phyloP scores from a whole-genome alignment of 2,113 vertebrate species.

The Cebus imitator region DNA sequence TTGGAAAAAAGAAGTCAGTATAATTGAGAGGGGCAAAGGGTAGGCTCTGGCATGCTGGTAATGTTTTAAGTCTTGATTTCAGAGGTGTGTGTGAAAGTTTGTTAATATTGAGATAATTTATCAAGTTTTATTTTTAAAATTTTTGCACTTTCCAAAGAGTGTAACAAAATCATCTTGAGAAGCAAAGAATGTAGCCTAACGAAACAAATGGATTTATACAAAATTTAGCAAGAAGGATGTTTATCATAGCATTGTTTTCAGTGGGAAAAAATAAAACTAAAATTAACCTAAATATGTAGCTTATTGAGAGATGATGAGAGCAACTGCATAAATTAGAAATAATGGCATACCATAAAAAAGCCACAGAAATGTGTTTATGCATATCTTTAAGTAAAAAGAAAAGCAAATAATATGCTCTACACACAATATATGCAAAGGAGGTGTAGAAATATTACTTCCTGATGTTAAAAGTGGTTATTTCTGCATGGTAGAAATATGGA shows the following conservation, averaged over 20 bases:
- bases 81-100: rapidly evolving
- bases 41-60: too few species aligned
- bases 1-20: not conserved
- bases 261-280: not conserved
- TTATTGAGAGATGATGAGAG: not conserved
- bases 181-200: not conserved
- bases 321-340: not conserved
- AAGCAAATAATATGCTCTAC: not conserved
- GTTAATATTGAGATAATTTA: not conserved
- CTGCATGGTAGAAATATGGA: too few species aligned
- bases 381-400: not conserved
- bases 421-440: not conserved
- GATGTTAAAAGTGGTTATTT: not conserved
- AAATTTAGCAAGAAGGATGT: not conserved
- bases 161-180: not conserved
- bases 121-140: too few species aligned
- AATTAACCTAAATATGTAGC: not conserved
- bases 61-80: too few species aligned
- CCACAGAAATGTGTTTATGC: too few species aligned
- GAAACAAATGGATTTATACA: not conserved
- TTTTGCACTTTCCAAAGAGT: not conserved
- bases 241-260: not conserved
- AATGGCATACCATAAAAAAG: not conserved
- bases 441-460: not conserved
- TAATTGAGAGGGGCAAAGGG: too few species aligned